Percentiles rank a stretch among this genome's conserved stretches.
Evolutionary conservation across 2,113 vertebrate genomes (phyloP).

Genomic region (Bujurquina vittata): DNA sequence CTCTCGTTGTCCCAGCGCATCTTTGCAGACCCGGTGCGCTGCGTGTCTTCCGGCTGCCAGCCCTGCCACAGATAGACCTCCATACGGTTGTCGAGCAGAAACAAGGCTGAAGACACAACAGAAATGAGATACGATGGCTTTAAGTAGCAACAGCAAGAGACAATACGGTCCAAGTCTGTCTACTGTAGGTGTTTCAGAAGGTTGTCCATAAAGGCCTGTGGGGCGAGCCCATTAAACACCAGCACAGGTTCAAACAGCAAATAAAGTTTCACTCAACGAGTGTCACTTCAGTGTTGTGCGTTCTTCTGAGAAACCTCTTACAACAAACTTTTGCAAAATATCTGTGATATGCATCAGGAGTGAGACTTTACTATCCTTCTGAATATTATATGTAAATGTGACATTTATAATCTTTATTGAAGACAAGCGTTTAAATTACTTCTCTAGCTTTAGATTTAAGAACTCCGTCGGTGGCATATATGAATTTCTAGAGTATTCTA

Average conservation of each 20-base stretch:
- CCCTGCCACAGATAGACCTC: slow-evolving; percentile 87
- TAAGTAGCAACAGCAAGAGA: not conserved
- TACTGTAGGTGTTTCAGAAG: not conserved
- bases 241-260: too few species aligned
- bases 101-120: slow-evolving; percentile 69
- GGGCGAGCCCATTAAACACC: too few species aligned
- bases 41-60: slow-evolving; percentile 74
- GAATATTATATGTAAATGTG: too few species aligned
- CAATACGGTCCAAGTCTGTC: not conserved
- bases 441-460: not conserved
- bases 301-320: not conserved
- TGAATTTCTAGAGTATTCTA: too few species aligned
- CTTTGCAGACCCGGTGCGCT: slow-evolving; percentile 79
- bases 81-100: slow-evolving; percentile 83
- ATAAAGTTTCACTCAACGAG: not conserved
- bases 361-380: not conserved
- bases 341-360: not conserved
- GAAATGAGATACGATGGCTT: not conserved
- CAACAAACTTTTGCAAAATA: not conserved
- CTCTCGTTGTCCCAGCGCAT: slow-evolving; percentile 84
- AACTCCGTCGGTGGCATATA: too few species aligned
- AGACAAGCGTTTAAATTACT: not conserved
- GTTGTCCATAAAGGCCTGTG: not conserved
- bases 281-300: not conserved
- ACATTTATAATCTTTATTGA: not conserved